Evolutionary conservation across 2,113 vertebrate species (phyloP).

Genomic region (Mesitornis unicolor): DNA sequence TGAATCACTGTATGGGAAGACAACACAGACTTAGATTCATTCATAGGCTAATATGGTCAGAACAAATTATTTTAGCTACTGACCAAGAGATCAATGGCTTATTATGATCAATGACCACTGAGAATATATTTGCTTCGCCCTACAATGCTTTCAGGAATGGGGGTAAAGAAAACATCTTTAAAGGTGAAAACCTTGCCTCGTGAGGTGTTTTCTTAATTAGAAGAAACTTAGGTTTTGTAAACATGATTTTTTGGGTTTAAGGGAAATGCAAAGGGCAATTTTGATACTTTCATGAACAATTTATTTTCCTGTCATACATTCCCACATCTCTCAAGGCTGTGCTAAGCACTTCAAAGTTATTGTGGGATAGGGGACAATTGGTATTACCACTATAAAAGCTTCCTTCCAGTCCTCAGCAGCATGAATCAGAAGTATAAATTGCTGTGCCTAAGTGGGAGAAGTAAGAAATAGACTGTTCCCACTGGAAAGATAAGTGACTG

Average conservation of each 20-base stretch:
- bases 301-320: background rate
- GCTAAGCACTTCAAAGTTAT: conserved; percentile 37
- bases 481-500: conserved; percentile 56
- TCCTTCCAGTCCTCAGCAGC: background rate
- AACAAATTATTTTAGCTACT: background rate
- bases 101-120: background rate
- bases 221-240: background rate
- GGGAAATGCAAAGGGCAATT: background rate
- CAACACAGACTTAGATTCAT: background rate
- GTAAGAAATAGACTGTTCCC: conserved; percentile 58
- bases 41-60: background rate
- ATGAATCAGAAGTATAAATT: conserved; percentile 51
- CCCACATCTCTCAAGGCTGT: background rate
- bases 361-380: conserved; percentile 24
- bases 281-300: background rate
- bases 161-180: background rate
- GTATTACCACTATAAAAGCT: conserved; percentile 22
- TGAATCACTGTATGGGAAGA: background rate
- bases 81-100: background rate
- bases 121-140: background rate
- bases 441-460: conserved; percentile 43
- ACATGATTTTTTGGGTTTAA: background rate
- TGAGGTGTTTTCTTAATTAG: background rate
- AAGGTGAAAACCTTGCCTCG: background rate
- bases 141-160: background rate